phyloP scores from a whole-genome alignment of 2,113 vertebrate species.

The Bagarius yarrelli region DNA sequence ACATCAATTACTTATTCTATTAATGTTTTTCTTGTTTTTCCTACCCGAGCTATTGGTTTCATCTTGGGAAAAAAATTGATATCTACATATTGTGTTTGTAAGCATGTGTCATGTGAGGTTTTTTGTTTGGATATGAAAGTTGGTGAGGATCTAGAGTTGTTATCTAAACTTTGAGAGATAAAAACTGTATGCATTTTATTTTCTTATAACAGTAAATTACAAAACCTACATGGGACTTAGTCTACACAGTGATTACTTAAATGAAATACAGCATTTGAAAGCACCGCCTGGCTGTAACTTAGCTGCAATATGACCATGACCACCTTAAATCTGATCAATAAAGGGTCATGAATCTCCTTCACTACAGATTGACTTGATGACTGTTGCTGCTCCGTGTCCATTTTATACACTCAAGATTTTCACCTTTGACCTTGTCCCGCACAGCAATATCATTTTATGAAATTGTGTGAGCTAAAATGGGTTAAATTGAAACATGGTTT shows the following conservation, averaged over 20 bases:
- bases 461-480: not conserved
- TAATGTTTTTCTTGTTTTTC: no score
- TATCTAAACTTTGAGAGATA: no score
- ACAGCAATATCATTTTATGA: conserved; percentile 15
- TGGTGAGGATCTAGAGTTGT: no score
- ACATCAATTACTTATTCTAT: no score
- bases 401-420: conserved; percentile 39
- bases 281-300: conserved; percentile 22
- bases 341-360: conserved; percentile 47
- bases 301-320: conserved; percentile 43
- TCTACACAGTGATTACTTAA: conserved; percentile 16
- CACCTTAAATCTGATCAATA: conserved; percentile 41
- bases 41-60: no score
- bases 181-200: no score
- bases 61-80: no score
- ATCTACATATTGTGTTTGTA: no score
- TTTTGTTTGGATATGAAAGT: no score
- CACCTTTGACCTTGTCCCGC: conserved; percentile 46
- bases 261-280: not conserved
- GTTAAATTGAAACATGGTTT: not conserved
- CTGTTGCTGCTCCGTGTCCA: conserved; percentile 41
- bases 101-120: no score
- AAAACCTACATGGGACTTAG: not conserved
- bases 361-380: conserved; percentile 45
- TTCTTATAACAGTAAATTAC: not conserved